phyloP scores from a whole-genome alignment of 2,888 invertebrate species.

The Adela reaumurella region DNA sequence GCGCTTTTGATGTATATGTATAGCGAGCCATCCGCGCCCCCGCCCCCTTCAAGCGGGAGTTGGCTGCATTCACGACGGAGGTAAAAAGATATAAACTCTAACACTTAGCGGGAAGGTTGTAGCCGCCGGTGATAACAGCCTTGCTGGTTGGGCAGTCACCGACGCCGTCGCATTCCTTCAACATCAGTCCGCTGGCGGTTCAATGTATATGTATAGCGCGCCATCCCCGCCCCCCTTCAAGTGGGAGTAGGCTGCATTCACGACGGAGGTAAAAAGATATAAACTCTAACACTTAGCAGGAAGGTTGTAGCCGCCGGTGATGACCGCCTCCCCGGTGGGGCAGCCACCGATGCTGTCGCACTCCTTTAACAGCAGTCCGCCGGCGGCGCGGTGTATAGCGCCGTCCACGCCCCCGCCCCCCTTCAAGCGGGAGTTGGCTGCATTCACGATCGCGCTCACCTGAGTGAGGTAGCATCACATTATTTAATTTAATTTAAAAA shows the following conservation, averaged over 20 bases:
- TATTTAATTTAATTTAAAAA: no score
- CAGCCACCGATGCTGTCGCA: constrained; percentile 72
- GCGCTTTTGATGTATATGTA: no score
- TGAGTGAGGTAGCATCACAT: constrained; percentile 19
- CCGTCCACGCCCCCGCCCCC: constrained; percentile 92
- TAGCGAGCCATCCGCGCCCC: no score
- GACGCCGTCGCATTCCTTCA: constrained; percentile 68
- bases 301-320: constrained; percentile 76
- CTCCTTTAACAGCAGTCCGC: constrained; percentile 63
- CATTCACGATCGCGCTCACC: constrained; percentile 88
- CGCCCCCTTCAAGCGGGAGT: no score
- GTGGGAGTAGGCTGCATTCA: no score
- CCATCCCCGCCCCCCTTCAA: no score
- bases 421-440: constrained; percentile 71
- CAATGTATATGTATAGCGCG: no score
- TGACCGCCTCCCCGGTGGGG: constrained; percentile 76
- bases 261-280: no score
- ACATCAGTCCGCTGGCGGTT: constrained; percentile 68
- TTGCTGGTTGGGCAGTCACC: constrained; percentile 77
- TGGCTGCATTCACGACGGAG: no score
- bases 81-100: no score
- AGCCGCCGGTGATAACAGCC: constrained; percentile 80
- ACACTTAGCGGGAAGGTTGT: constrained; percentile 82
- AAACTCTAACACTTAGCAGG: constrained; percentile 79
- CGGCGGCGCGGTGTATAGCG: constrained; percentile 83